Base-by-base conservation (phyloP, 2,797 vertebrate genomes). In the Paguma larvata region DNA sequence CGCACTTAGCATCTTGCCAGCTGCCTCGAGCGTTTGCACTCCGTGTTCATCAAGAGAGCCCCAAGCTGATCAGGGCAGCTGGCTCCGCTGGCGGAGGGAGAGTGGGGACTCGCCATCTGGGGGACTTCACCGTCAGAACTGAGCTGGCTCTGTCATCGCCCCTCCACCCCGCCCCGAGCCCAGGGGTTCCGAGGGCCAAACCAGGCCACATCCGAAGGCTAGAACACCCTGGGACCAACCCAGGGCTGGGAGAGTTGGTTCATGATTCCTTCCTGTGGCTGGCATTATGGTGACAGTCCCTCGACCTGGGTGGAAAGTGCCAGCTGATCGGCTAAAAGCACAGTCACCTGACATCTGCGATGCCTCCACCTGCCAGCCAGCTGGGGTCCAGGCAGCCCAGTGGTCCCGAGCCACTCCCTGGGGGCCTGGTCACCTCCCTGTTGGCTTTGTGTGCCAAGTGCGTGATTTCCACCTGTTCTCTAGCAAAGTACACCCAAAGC, bases 1-100 rank as follows among this genome's bases (percentile, higher is more conserved):
- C 34, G 92, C 95, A 89, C 94, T 97, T 96, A 95, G 82, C 92
- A 82, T 97, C 97, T 97, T 95, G 92, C 97, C 97, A 97, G 96
- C 97, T 97, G 88, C 95, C 97, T 96, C 0, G 11, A 96, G 96
- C 78, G 3, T 96, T 97, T 91, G 96, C 96, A 87, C 95, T 94
- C 25, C 0, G 73, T 94, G 97, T 73, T 96, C 97, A 91, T 96
- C 96, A 85, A 68, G 95, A 94, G 73, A 95, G 94, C 94, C 94
- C 85, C 8, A 30, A 63, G 95, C 94, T 56, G 83, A 91, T 92
- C 93, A 82, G 96, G 97, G 91, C 96, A 97, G 97, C 97, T 94
- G 97, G 97, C 92, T 96, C 15, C 1, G 7, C 90, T 75, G 93
- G 92, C 92, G 13, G 53, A 89, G 72, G 84, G 86, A 83, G 65